Evolutionary conservation across 30 jellyfish, hydroid and myxozoan species (phyloP).

Genomic region (Cassiopea andromeda): DNA sequence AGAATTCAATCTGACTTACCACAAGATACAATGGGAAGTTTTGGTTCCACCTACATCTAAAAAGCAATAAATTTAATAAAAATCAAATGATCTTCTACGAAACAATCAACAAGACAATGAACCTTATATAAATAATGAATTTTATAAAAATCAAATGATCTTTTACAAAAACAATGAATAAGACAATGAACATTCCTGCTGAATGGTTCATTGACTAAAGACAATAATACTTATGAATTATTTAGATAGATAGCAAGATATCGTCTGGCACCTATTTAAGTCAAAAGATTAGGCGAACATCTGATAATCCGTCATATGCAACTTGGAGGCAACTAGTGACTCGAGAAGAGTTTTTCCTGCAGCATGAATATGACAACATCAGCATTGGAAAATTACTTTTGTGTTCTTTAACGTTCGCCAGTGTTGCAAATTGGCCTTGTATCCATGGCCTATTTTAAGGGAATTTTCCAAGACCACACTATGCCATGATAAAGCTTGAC

Average conservation of each 20-base stretch:
- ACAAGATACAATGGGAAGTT: neutral
- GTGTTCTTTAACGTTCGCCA: no score
- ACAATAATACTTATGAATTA: neutral
- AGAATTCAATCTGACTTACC: neutral
- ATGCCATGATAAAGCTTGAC: no score
- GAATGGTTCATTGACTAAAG: slow-evolving; percentile 1
- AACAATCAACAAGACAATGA: no score
- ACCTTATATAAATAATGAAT: neutral
- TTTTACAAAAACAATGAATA: neutral
- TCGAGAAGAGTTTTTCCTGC: no score
- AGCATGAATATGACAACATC: no score
- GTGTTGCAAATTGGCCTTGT: no score
- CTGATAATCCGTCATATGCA: neutral
- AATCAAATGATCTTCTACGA: neutral
- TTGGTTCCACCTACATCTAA: slow-evolving; percentile 1
- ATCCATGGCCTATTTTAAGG: no score
- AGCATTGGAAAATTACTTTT: no score
- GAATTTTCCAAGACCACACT: no score
- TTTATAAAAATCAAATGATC: neutral
- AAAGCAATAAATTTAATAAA: neutral
- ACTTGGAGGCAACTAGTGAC: neutral
- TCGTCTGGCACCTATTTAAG: neutral
- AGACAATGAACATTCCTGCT: neutral
- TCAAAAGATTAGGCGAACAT: neutral
- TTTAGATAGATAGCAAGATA: neutral